A percentile compares a stretch with the other conserved stretches of the same genome.
These are phyloP conservation scores for Drosophila macrospina DNA, from an alignment of 2,888 invertebrate species.

Conservation along the genomic window DNA sequence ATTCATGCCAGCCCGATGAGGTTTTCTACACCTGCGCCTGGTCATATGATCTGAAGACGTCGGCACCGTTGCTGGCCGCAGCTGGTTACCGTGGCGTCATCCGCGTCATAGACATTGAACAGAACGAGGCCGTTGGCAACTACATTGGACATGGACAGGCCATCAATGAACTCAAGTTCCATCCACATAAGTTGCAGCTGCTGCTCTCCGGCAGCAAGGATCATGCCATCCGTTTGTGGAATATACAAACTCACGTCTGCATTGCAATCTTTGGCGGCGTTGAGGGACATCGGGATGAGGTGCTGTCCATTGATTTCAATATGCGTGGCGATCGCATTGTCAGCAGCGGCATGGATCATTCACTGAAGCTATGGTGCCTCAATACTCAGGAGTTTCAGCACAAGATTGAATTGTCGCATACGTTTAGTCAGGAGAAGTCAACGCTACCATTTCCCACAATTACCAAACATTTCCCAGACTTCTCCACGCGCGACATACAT, in stretches of 20 bases:
- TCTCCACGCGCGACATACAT: slow-evolving; percentile 98
- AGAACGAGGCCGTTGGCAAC: slow-evolving; percentile 93
- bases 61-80: slow-evolving; percentile 93
- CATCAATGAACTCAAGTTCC: slow-evolving; percentile 96
- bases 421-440: slow-evolving; percentile 91
- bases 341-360: slow-evolving; percentile 99
- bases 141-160: slow-evolving; percentile 96
- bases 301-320: slow-evolving; percentile 94
- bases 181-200: slow-evolving; percentile 95
- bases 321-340: slow-evolving; percentile 93
- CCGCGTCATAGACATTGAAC: slow-evolving; percentile 93
- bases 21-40: slow-evolving; percentile 98
- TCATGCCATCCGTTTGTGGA: slow-evolving; percentile 95
- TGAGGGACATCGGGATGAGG: slow-evolving; percentile 98
- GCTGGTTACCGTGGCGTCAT: slow-evolving; percentile 97
- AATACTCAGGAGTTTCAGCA: slow-evolving; percentile 93
- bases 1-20: slow-evolving; percentile 90
- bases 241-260: slow-evolving; percentile 96
- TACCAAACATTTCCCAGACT: slow-evolving; percentile 97
- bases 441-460: slow-evolving; percentile 94
- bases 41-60: slow-evolving; percentile 93
- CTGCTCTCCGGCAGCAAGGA: slow-evolving; percentile 93
- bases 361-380: slow-evolving; percentile 96
- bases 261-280: slow-evolving; percentile 98
- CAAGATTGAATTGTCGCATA: slow-evolving; percentile 93